phyloP scores from a whole-genome alignment of 1,140 invertebrate genomes.

The Alviniconcha marisindica region DNA sequence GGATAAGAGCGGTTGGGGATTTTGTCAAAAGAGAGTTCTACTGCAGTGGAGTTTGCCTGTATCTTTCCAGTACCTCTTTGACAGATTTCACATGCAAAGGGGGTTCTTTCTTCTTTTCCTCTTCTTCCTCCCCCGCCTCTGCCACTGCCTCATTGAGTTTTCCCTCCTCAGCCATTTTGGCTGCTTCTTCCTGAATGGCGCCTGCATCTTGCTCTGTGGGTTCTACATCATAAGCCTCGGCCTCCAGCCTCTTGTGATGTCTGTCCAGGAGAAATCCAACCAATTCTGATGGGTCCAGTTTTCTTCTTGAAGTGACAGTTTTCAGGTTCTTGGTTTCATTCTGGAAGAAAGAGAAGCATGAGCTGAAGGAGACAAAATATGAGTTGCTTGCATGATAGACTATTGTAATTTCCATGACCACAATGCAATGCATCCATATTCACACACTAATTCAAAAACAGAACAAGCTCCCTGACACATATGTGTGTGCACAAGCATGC shows the following conservation, averaged over 20 bases:
- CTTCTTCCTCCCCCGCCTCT: constrained; percentile 34
- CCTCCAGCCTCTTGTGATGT: background rate
- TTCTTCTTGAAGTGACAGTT: background rate
- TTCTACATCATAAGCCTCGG: constrained; percentile 46
- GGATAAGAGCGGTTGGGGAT: no score
- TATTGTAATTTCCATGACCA: no score
- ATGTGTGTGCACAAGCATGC: no score
- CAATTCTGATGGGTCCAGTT: background rate
- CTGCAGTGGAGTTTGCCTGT: no score
- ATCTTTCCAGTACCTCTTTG: constrained; percentile 61
- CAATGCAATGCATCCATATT: no score
- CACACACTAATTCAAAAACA: no score
- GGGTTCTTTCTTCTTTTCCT: constrained; percentile 41
- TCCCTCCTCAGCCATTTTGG: background rate
- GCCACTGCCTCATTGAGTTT: constrained; percentile 8
- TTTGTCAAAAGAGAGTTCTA: no score
- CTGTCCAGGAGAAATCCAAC: constrained; percentile 33
- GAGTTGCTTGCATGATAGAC: no score
- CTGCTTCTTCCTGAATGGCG: background rate
- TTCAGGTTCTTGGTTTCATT: no score
- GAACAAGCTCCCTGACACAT: no score
- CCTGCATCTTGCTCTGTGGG: constrained; percentile 14
- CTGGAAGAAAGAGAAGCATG: no score
- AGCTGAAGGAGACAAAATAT: no score
- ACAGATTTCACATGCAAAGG: constrained; percentile 63